Evolutionary conservation across 2,888 invertebrate genomes (phyloP), one percentile per base, ranked within the genome.

Genomic region (Diaprepes abbreviatus): DNA sequence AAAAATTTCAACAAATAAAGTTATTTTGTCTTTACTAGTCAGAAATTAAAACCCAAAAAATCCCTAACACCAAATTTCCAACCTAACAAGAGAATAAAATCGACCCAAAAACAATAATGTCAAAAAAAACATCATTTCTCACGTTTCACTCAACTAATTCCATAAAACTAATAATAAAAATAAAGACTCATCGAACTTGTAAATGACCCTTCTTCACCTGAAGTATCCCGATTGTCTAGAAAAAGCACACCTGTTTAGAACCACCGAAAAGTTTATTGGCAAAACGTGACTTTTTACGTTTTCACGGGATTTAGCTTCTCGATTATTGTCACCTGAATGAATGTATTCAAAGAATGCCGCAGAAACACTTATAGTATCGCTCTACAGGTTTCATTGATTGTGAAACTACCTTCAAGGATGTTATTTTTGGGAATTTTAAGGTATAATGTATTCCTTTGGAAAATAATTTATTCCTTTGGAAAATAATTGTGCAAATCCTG

Each of bases 281-380:
- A 40, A 68, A 68, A 68, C 68, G 68, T 63, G 63, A 68, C 68
- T 63, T 68, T 70, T 43, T 43, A 58, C 54, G 45, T 63, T 69
- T 70, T 60, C 60, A 60, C 66, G 60, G 66, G 36, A 60, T 67
- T 67, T 67, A 17, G 24, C 60, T 67, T 54, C 12, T 43, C 63
- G 66, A 67, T 67, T 67, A 67, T 67, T 67, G 60, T 67, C 66
- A 59, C 66, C 66, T 59, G 60, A 50, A 16, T 58, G 58, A 67
- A 52, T 60, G 66, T 35, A 60, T 54, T 59, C 66, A 67, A 60
- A 67, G 60, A 54, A 52, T 43, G 54, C 66, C 66, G 66, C 54
- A 36, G 54, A 31, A 33, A 17, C 40, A 33, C 54, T 64, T 33
- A 31, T 52, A 38, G 24, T 19, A 38, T 52, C 10, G 38, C 52